Evolutionary conservation across 2,797 vertebrate species (phyloP).

Genomic region (Argya squamiceps): DNA sequence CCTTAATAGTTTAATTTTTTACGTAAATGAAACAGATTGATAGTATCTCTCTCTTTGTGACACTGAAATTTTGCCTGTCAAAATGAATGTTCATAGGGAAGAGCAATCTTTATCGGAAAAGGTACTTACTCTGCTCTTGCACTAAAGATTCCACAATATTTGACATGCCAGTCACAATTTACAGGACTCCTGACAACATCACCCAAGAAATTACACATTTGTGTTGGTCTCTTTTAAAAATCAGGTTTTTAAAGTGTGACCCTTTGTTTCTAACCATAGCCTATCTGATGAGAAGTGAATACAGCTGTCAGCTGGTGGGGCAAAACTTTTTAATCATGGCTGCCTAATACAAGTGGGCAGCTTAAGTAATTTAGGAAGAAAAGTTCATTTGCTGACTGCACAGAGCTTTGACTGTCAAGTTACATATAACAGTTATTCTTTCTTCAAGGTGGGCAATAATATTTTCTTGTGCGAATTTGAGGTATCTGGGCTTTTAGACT

Average conservation of each 20-base stretch:
- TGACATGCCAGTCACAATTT: conserved; percentile 20
- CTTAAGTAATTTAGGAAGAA: conserved; percentile 18
- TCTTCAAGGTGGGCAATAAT: not conserved
- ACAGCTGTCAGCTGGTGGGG: conserved; percentile 2
- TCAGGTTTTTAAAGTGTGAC: not conserved
- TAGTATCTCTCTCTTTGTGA: not conserved
- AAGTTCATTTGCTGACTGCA: conserved; percentile 31
- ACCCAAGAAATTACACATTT: conserved; percentile 47
- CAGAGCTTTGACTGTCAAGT: not conserved
- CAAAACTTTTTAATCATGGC: conserved; percentile 30
- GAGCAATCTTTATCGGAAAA: not conserved
- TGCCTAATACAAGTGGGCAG: not conserved
- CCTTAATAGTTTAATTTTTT: conserved; percentile 3
- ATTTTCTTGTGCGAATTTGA: not conserved
- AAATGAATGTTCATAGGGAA: not conserved
- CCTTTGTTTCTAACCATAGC: conserved; percentile 39
- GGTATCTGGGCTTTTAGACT: not conserved
- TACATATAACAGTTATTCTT: not conserved
- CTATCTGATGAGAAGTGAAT: not conserved
- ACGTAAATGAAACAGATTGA: not conserved
- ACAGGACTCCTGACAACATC: conserved; percentile 39
- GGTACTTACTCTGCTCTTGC: not conserved
- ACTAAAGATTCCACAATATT: not conserved
- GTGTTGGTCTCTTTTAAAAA: conserved; percentile 33
- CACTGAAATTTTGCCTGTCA: not conserved